These are phyloP conservation scores for Mamestra brassicae DNA, from an alignment of 2,888 invertebrate genomes.

Conservation along the genomic window DNA sequence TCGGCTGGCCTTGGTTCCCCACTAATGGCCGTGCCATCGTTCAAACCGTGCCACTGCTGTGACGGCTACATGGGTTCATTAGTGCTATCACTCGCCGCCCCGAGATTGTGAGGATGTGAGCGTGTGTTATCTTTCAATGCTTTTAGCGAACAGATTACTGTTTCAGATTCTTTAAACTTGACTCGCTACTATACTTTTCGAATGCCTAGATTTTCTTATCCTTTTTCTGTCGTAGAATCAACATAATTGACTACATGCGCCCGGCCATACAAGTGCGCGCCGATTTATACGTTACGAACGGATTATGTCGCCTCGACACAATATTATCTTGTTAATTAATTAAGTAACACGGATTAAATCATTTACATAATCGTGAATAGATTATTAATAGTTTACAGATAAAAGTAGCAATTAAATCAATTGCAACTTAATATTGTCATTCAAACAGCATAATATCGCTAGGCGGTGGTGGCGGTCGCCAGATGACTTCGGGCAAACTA, in stretches of 20 bases:
- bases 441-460: conserved; percentile 61
- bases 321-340: conserved; percentile 66
- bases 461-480: conserved; percentile 57
- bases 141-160: conserved; percentile 85
- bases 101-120: conserved; percentile 80
- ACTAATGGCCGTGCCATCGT: conserved; percentile 83
- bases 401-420: conserved; percentile 61
- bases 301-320: conserved; percentile 46
- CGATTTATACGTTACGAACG: conserved; percentile 39
- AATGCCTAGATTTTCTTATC: conserved; percentile 76
- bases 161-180: conserved; percentile 74
- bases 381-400: conserved; percentile 60
- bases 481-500: conserved; percentile 69
- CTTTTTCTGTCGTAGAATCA: conserved; percentile 64
- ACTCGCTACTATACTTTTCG: conserved; percentile 68
- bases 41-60: conserved; percentile 85
- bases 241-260: conserved; percentile 44
- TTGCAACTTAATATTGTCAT: conserved; percentile 68
- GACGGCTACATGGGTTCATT: conserved; percentile 89
- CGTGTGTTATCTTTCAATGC: conserved; percentile 84
- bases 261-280: conserved; percentile 27
- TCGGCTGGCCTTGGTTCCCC: conserved; percentile 81
- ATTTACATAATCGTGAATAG: conserved; percentile 65
- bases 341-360: conserved; percentile 55
- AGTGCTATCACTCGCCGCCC: conserved; percentile 84